Evolutionary conservation across 2,888 invertebrate species (phyloP).

Genomic region (Mythimna vitellina): DNA sequence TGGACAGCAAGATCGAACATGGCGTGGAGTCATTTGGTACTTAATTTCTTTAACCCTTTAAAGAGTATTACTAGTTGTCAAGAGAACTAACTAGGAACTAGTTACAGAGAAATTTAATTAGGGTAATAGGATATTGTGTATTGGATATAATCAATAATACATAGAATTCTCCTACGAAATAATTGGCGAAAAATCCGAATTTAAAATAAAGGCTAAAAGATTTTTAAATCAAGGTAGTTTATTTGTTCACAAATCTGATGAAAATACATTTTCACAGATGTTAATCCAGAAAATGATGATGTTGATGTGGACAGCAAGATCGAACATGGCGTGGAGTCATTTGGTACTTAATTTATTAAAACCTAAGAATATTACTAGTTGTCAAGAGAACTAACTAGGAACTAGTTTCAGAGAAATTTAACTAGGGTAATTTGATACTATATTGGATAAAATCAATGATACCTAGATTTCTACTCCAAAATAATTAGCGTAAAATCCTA

Average conservation of each 20-base stretch:
- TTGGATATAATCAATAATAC: too few relatives aligned
- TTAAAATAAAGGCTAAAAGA: too few relatives aligned
- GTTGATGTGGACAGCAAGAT: neutral
- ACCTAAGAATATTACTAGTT: neutral
- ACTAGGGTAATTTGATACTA: neutral
- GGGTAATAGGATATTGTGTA: too few relatives aligned
- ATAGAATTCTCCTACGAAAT: too few relatives aligned
- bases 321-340: neutral
- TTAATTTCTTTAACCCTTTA: neutral
- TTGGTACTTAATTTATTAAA: neutral
- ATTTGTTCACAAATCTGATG: neutral
- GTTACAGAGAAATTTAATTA: neutral
- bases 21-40: neutral
- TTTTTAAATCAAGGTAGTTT: too few relatives aligned
- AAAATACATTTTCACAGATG: conserved; percentile 5
- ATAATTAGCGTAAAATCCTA: too few relatives aligned
- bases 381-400: too few relatives aligned
- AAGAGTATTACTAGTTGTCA: neutral
- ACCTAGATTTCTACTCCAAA: too few relatives aligned
- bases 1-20: neutral
- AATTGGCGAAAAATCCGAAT: too few relatives aligned
- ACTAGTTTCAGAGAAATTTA: neutral
- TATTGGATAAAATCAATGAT: too few relatives aligned
- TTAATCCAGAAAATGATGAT: neutral
- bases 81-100: neutral